Base-by-base conservation (phyloP, 2,113 vertebrate genomes). In the Eretmochelys imbricata region DNA sequence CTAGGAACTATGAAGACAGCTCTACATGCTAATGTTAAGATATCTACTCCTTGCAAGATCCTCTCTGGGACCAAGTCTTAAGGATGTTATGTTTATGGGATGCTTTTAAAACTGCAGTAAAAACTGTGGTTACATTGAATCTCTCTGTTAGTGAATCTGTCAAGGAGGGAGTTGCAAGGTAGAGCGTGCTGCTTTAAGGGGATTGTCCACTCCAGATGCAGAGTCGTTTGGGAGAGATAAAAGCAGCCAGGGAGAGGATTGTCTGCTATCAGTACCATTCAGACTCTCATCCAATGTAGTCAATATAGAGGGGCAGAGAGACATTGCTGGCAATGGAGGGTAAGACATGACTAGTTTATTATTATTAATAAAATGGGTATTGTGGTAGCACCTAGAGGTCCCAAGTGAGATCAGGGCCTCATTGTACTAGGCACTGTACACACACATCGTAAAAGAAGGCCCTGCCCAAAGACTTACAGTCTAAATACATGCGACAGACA, bases 21-120 rank as follows among this genome's bases (percentile, higher is more conserved):
- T 0, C 49, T 87, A 57, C 13, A 0, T 1, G 1, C 51, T 42
- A 22, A 55, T 53, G 29, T 65, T 16, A 54, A 24, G 50, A 10
- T 42, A n/a, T 42, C 51, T 54, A 55, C 48, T n/a, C 7, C 80
- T 80, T 50, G 25, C 0, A 0, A 0, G 1, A 3, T 24, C 46
- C 1, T 8, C 90, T 78, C n/a, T 42, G 51, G 38, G 80, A 82
- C 35, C 89, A 76, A 17, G 69, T 46, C 76, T 79, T 1, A 0
- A 42, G 5, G 38, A n/a, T 5, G 5, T 59, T 38, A 16, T 42
- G 49, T 38, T 93, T 81, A n/a, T n/a, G 31, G 76, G 53, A 31
- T 65, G 92, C 9, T 62, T 78, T 55, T 65, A 20, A 46, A 83
- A 11, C 10, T 0, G 0, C 0, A 0, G 20, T 62, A 84, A 12